Percentiles rank a stretch among this genome's conserved stretches.
phyloP scores from a whole-genome alignment of 2,113 vertebrate species.

The Cryptoleucopteryx plumbea region DNA sequence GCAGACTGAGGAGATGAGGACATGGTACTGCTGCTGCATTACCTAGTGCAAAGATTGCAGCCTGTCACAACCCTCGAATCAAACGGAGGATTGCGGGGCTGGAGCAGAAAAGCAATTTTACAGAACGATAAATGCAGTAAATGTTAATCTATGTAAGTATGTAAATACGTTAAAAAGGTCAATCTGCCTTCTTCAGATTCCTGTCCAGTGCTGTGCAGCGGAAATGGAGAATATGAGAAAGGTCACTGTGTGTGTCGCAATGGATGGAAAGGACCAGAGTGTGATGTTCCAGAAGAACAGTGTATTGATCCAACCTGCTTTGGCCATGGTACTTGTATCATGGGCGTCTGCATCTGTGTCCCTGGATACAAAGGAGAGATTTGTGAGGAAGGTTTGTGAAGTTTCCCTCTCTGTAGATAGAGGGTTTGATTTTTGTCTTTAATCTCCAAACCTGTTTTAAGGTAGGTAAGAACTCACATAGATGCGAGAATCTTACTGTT shows the following conservation, averaged over 20 bases:
- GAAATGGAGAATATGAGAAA: constrained; percentile 93
- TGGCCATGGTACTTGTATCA: constrained; percentile 91
- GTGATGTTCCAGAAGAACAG: constrained; percentile 92
- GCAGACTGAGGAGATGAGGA: neutral
- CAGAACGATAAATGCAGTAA: neutral
- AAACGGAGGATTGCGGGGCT: neutral
- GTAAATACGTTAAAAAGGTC: neutral
- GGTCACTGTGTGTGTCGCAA: constrained; percentile 89
- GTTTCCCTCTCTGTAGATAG: neutral
- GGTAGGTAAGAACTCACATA: neutral
- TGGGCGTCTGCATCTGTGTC: constrained; percentile 91
- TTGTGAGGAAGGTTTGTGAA: constrained; percentile 88
- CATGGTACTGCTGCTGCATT: neutral
- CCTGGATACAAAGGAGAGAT: constrained; percentile 94
- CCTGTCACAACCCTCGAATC: neutral
- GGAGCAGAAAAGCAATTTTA: neutral
- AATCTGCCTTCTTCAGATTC: constrained; percentile 80
- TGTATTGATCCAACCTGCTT: constrained; percentile 96
- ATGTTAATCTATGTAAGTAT: constrained; percentile 11
- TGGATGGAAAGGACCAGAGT: constrained; percentile 95
- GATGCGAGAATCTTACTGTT: neutral
- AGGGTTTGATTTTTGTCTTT: neutral
- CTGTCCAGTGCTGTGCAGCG: constrained; percentile 93
- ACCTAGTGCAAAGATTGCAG: neutral
- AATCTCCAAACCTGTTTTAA: neutral